Conservation (phyloP, 2,888 invertebrate genomes). For the Sthenelais limicola region DNA sequence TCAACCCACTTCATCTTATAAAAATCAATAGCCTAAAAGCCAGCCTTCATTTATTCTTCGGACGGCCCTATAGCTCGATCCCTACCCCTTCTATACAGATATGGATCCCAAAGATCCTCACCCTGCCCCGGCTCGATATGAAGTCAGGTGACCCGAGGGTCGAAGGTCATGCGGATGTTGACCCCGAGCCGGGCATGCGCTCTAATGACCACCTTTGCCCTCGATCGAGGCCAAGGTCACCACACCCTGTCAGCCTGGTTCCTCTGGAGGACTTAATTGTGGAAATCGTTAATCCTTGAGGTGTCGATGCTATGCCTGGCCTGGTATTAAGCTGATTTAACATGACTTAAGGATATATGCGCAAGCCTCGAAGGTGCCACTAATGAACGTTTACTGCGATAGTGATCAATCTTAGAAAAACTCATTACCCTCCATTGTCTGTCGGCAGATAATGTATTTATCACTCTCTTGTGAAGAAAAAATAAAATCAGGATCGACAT, state of each 20-base stretch:
- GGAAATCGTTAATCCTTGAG: conserved; percentile 25
- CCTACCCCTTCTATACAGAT: neutral
- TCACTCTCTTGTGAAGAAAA: too few relatives aligned
- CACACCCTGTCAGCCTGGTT: conserved; percentile 33
- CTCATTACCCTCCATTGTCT: too few relatives aligned
- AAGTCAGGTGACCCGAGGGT: conserved; percentile 33
- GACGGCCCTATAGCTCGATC: neutral
- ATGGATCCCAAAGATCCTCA: conserved; percentile 17
- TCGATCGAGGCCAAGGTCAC: conserved; percentile 34
- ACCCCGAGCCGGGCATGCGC: conserved; percentile 6
- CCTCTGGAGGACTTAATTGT: conserved; percentile 37
- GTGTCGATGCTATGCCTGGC: conserved; percentile 23
- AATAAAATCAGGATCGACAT: too few relatives aligned
- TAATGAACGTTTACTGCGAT: conserved; percentile 29
- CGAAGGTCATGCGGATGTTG: neutral
- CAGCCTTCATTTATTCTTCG: conserved; percentile 20
- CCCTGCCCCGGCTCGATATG: conserved; percentile 30
- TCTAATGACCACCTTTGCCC: conserved; percentile 38
- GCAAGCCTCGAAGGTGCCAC: too few relatives aligned
- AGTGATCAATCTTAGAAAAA: conserved; percentile 30
- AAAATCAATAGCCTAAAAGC: conserved; percentile 38
- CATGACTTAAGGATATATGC: too few relatives aligned
- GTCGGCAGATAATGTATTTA: too few relatives aligned
- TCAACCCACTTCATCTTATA: conserved; percentile 39
- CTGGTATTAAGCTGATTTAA: conserved; percentile 8